phyloP scores from a whole-genome alignment of 2,113 vertebrate genomes.

The Spilogale gracilis region DNA sequence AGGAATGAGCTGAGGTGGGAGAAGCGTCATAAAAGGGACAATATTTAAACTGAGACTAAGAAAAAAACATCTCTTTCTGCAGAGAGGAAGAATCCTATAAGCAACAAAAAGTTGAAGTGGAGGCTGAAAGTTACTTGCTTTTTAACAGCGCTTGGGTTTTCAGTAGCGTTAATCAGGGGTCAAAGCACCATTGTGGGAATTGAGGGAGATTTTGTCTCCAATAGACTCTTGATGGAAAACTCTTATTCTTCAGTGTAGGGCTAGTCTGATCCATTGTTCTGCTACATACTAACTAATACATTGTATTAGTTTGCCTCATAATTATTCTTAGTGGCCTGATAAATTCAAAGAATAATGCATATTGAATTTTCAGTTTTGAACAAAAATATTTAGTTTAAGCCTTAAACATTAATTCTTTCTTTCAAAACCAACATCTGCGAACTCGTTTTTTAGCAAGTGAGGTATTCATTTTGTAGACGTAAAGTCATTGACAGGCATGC shows the following conservation, averaged over 20 bases:
- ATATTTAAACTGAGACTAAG: conserved; percentile 49
- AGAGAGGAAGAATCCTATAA: not conserved
- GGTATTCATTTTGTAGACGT: conserved; percentile 56
- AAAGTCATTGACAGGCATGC: conserved; percentile 17
- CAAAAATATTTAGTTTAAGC: conserved; percentile 79
- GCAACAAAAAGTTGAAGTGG: not conserved
- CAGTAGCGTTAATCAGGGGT: not conserved
- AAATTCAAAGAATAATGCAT: conserved; percentile 74
- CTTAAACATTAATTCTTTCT: conserved; percentile 73
- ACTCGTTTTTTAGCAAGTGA: conserved; percentile 70
- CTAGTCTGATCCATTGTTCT: conserved; percentile 33
- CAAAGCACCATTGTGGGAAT: not conserved
- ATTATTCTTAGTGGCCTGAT: conserved; percentile 61
- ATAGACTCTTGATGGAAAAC: not conserved
- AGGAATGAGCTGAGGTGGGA: not conserved
- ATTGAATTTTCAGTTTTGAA: conserved; percentile 77
- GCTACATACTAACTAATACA: conserved; percentile 67
- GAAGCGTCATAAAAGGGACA: conserved; percentile 12
- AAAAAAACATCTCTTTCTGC: not conserved
- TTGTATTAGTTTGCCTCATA: conserved; percentile 80
- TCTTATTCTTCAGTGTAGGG: not conserved
- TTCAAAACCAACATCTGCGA: conserved; percentile 66
- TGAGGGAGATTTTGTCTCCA: not conserved
- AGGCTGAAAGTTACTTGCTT: not conserved
- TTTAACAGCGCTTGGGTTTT: conserved; percentile 19